Base-by-base conservation (phyloP, 2,888 invertebrate genomes). In the Caenorhabditis imperialis region DNA sequence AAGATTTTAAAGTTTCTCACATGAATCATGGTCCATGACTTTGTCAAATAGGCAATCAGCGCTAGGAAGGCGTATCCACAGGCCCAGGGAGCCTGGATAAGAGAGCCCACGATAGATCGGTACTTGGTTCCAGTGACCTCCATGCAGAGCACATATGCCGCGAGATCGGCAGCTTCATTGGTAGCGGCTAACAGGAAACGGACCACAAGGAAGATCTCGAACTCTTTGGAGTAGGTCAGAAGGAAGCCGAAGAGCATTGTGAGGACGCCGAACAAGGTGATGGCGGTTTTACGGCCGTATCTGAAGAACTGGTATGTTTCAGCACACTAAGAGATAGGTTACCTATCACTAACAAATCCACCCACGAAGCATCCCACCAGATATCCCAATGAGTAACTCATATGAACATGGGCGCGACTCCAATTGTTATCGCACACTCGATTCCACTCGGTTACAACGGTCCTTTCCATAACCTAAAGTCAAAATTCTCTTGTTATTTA, bases 61-160 rank as follows among this genome's bases (percentile, higher is more conserved):
- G 88, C 88, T 16, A 88, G 67, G 18, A 88, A 81, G 0, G 88
- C 86, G 73, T 88, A 88, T 3, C 88, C 88, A 44, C 84, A 81
- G 0, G 88, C 88, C 88, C 88, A 88, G 2, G 88, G 88, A 8
- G 86, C 86, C 69, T 88, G 88, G 33, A 88, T 73, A 23, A 88
- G 69, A 12, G 83, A 83, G 3, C 88, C 88, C n/a, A 88, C 87
- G 22, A 88, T 82, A 5, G 88, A 84, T n/a, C 88, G 79, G 58
- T 88, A 88, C 44, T 85, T 84, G n/a, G 81, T 81, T n/a, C 86
- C 86, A n/a, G 88, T 88, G 40, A 85, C 79, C 72, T 88, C 88
- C 88, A 88, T 88, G 61, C 88, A 88, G 14, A 88, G 77, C 0
- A 88, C 86, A 62, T 88, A 88, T 3, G 88, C 88, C 14, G 88